Evolutionary conservation across 1,140 invertebrate species (phyloP), one percentile per base, ranked within the genome.

Genomic region (Fopius arisanus): DNA sequence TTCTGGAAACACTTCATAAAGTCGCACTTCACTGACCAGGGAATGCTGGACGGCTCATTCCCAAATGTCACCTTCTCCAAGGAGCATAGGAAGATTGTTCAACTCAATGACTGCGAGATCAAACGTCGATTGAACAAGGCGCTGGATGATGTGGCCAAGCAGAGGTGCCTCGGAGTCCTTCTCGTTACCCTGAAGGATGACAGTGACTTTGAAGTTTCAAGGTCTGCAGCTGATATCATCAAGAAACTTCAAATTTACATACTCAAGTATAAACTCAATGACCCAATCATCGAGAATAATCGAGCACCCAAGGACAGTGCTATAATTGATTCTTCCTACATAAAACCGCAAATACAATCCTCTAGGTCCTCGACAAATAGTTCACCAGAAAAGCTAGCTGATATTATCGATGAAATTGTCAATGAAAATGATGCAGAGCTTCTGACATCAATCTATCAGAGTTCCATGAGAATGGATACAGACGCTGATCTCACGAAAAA

Each of bases 41-140:
- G 94, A 29, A 94, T 95, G 92, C 90, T 95, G 0, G 93, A 95
- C 79, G 92, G 92, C 0, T 88, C 87, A 0, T 95, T 95, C 84
- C 94, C 94, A 0, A 90, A 90, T 0, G 91, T 94, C 0, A 94
- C 93, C 7, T 95, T 95, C 80, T 94, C 93, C 0, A 94, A 92
- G 82, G 92, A 94, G 80, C 88, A 92, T 0, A 89, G 91, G 69
- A 95, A 95, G 87, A 95, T 95, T 14, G 91, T 95, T 12, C 90
- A 90, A 0, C 83, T 95, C 1, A 92, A 92, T 41, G 90, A 92
- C 67, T 86, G 78, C 1, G 93, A 94, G 82, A 92, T 94, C 66
- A 90, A 91, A 67, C 89, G 88, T 59, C 87, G 93, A 62, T 82
- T 95, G 2, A 87, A 90, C 2, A 92, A 92, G 87, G 91, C 91